Percentiles rank a stretch among this genome's conserved stretches.
phyloP scores from a whole-genome alignment of 2,888 invertebrate species.

The Clostera curtula region DNA sequence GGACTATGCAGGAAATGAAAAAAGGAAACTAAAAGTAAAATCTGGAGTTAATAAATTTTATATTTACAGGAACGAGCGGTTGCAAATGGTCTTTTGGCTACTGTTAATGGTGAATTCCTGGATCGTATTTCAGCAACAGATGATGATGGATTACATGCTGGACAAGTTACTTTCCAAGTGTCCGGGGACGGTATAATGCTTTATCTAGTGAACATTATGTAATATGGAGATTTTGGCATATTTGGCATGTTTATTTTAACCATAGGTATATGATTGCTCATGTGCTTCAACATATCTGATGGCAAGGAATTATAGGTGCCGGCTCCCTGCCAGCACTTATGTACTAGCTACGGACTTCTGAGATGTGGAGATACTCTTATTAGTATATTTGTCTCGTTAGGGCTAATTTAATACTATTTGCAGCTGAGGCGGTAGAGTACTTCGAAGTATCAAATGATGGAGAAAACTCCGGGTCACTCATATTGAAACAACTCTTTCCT shows the following conservation, averaged over 20 bases:
- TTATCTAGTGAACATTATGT: too few relatives aligned
- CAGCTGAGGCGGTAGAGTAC: constrained; percentile 44
- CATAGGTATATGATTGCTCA: too few relatives aligned
- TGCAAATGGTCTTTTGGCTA: constrained; percentile 36
- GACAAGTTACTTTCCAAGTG: constrained; percentile 63
- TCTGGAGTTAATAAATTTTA: too few relatives aligned
- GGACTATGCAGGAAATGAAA: neutral
- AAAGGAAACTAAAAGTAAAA: neutral
- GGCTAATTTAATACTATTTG: too few relatives aligned
- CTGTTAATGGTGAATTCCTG: constrained; percentile 48
- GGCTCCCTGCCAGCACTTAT: too few relatives aligned
- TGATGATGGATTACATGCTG: constrained; percentile 73
- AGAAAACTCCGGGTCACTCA: constrained; percentile 43
- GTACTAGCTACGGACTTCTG: too few relatives aligned
- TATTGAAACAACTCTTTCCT: constrained; percentile 34
- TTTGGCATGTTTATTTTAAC: too few relatives aligned
- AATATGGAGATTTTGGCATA: too few relatives aligned
- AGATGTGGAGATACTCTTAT: too few relatives aligned
- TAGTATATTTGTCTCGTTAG: too few relatives aligned
- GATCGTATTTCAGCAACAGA: constrained; percentile 67
- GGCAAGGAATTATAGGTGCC: too few relatives aligned
- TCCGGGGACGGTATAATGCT: constrained; percentile 44
- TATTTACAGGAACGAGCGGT: constrained; percentile 43
- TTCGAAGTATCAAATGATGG: constrained; percentile 47
- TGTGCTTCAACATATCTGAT: too few relatives aligned